Evolutionary conservation across 2,797 vertebrate species (phyloP), one percentile per base, ranked within the genome.

Genomic region (Scleropages formosus): DNA sequence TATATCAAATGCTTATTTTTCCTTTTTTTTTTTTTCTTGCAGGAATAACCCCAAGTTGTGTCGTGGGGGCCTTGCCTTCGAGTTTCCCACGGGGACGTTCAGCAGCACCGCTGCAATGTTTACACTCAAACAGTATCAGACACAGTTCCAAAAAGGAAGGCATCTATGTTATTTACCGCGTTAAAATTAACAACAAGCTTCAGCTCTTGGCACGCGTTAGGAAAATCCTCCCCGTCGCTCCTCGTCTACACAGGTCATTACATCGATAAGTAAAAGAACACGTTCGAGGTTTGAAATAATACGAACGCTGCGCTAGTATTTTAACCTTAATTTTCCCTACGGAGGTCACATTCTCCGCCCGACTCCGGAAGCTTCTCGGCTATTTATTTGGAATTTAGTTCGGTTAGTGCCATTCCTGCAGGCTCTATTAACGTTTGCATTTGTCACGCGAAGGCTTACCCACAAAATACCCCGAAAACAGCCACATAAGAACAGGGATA

Each of bases 351-450:
- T 66, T 24, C 20, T n/a, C n/a, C n/a, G n/a, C 31, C 51, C 67
- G 15, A 58, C 60, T 75, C 20, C 4, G 58, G 16, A 49, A 58
- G 47, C 39, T 47, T 46, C 13, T 16, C 65, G 60, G 56, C 65
- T 61, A 75, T 27, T 49, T 26, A 76, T 71, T 71, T 70, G 75
- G 75, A 51, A 71, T 76, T 76, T 76, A 75, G 47, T 60, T 26
- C 27, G 44, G 66, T 70, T 76, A 70, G 22, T 27, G 62, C 44
- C 58, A 15, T 22, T 69, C 24, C 66, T 76, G 71, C 47, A 7
- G 47, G 68, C 44, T 8, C n/a, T 27, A 26, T 8, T 20, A 46
- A 58, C 24, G 61, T 39, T 22, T 49, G 11, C 20, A 27, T 31
- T 27, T 61, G 59, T 9, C 56, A 18, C 76, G 24, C 76, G 68